Evolutionary conservation across 2,888 invertebrate genomes (phyloP), one percentile per base, ranked within the genome.

Genomic region (Neocrepidodera transversa): DNA sequence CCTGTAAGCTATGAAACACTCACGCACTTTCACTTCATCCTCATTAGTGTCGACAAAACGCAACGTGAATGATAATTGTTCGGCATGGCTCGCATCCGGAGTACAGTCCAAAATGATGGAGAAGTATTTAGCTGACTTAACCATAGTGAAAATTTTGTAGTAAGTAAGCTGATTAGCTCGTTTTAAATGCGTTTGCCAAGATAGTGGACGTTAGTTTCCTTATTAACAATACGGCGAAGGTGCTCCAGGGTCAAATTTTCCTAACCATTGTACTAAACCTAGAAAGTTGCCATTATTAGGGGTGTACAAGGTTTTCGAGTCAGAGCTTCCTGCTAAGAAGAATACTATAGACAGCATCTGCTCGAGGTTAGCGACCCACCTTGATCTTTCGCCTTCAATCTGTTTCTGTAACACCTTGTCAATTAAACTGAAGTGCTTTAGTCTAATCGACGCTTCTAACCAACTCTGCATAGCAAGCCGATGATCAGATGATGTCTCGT

Each of bases 11-110:
- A n/a, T n/a, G n/a, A n/a, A 40, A 40, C 40, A 40, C 40, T 16
- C 40, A 14, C 17, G 40, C 18, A 40, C 17, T 40, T 40, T 16
- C 14, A 40, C 40, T 40, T 40, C 16, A 5, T 23, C 23, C 4
- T 40, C 40, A 2, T 40, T 16, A 16, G 18, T 18, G 35, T 35
- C 35, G 8, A 35, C 35, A 10, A 35, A 35, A 3, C 35, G 35
- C 5, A 35, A 35, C 8, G 35, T 4, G 3, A 35, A 13, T 16
- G 43, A 43, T 20, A n/a, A n/a, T n/a, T n/a, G n/a, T n/a, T n/a
- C n/a, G n/a, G n/a, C n/a, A 20, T 43, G 43, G 13, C 23, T 43
- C 10, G 18, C 23, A 43, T 43, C 43, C 17, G 20, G 43, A 43
- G 20, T 43, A 20, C 23, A 43, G 18, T 43, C 43, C 23, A n/a